phyloP scores from a whole-genome alignment of 2,888 invertebrate genomes.

The Odontothrips loti region DNA sequence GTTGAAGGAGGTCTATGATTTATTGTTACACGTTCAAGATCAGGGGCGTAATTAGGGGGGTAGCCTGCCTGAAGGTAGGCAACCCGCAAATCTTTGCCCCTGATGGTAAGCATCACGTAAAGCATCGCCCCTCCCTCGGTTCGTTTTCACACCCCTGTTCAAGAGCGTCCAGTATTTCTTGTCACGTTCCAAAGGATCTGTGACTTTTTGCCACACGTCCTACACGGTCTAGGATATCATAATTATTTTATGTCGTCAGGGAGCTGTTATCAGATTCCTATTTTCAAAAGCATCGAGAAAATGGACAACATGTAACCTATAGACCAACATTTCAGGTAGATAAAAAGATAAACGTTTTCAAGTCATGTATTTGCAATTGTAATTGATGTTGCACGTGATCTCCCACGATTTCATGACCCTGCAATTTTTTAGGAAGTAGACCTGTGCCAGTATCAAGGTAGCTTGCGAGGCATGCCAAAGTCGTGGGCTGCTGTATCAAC shows the following conservation, averaged over 20 bases:
- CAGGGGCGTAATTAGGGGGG: too few relatives aligned
- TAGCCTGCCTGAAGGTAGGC: too few relatives aligned
- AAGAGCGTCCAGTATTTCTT: too few relatives aligned
- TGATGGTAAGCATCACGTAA: too few relatives aligned
- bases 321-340: slow-evolving; percentile 49
- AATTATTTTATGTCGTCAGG: slow-evolving; percentile 42
- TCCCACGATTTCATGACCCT: slow-evolving; percentile 24
- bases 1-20: too few relatives aligned
- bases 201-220: too few relatives aligned
- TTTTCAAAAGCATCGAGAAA: slow-evolving; percentile 51
- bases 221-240: too few relatives aligned
- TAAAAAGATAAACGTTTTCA: slow-evolving; percentile 30
- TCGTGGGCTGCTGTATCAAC: slow-evolving; percentile 85
- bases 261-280: slow-evolving; percentile 64
- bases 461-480: slow-evolving; percentile 60
- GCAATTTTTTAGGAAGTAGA: slow-evolving; percentile 59
- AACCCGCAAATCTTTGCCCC: too few relatives aligned
- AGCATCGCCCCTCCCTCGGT: too few relatives aligned
- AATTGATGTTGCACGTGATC: neutral
- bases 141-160: too few relatives aligned
- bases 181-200: too few relatives aligned
- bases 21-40: too few relatives aligned
- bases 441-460: slow-evolving; percentile 74
- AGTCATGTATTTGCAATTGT: neutral
- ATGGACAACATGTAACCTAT: slow-evolving; percentile 48